Percentiles rank a stretch among this genome's conserved stretches.
Evolutionary conservation across 2,888 invertebrate genomes (phyloP).

Genomic region (Rotaria socialis): DNA sequence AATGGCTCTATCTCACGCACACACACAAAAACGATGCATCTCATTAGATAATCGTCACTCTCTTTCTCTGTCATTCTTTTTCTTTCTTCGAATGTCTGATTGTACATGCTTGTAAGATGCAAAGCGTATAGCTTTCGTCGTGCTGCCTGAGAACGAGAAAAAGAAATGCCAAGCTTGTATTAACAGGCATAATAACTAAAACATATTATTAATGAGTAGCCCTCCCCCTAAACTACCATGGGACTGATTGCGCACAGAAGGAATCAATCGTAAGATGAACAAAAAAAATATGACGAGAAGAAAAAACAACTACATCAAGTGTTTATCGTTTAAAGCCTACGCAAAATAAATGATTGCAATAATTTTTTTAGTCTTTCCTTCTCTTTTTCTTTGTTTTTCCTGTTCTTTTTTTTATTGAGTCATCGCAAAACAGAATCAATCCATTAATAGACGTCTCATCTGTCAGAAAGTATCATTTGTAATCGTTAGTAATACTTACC

Average conservation of each 20-base stretch:
- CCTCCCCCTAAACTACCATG: neutral
- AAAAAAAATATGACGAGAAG: neutral
- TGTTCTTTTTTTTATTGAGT: neutral
- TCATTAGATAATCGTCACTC: neutral
- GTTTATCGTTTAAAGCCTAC: neutral
- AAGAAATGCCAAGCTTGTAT: neutral
- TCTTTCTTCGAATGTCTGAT: neutral
- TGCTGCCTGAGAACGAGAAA: neutral
- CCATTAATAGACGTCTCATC: neutral
- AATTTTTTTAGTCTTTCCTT: neutral
- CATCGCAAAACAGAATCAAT: neutral
- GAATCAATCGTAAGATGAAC: neutral
- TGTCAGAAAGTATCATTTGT: neutral
- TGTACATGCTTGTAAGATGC: neutral
- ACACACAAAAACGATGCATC: neutral
- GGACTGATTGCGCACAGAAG: neutral
- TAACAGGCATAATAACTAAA: neutral
- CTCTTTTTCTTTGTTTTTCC: neutral
- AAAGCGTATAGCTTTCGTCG: neutral
- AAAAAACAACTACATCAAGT: neutral
- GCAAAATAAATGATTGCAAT: neutral
- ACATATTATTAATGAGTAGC: neutral
- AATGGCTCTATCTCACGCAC: neutral
- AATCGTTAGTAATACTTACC: constrained; percentile 2
- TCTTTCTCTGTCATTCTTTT: neutral